Evolutionary conservation across 2,888 invertebrate species (phyloP).

Genomic region (Drosophila birchii): DNA sequence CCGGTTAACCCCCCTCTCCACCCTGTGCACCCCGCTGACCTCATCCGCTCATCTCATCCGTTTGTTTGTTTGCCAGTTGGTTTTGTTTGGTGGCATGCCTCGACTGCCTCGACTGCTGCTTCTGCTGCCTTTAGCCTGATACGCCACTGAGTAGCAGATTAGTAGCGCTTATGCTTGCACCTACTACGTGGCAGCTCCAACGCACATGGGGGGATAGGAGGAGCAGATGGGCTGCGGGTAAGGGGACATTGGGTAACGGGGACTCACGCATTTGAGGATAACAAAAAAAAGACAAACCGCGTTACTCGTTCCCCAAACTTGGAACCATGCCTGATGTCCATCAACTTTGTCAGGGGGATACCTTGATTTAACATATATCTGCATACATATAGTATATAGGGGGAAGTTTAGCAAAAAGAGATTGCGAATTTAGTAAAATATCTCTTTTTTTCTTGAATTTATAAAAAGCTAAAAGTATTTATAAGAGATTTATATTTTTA

Average conservation of each 20-base stretch:
- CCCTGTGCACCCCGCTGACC: neutral
- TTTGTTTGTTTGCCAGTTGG: conserved; percentile 61
- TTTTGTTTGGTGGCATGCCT: conserved; percentile 51
- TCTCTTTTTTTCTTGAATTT: neutral
- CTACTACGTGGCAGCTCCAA: conserved; percentile 70
- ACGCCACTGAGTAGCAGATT: conserved; percentile 79
- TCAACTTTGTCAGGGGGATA: conserved; percentile 37
- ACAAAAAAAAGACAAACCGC: conserved; percentile 22
- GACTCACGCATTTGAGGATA: conserved; percentile 34
- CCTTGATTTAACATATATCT: conserved; percentile 24
- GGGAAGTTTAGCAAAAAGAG: neutral
- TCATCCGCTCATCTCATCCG: conserved; percentile 31
- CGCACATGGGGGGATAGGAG: conserved; percentile 8
- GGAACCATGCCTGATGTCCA: conserved; percentile 25
- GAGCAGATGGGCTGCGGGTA: neutral
- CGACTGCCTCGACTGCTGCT: neutral
- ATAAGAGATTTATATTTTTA: neutral
- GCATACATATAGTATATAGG: conserved; percentile 23
- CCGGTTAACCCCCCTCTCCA: neutral
- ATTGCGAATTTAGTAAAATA: neutral
- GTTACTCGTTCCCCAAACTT: conserved; percentile 25
- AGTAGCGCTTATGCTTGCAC: conserved; percentile 80
- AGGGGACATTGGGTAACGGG: conserved; percentile 4
- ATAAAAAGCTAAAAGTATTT: neutral
- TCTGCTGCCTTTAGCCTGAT: conserved; percentile 69